Evolutionary conservation across 2,113 vertebrate genomes (phyloP).

Genomic region (Haliaeetus leucogaster): DNA sequence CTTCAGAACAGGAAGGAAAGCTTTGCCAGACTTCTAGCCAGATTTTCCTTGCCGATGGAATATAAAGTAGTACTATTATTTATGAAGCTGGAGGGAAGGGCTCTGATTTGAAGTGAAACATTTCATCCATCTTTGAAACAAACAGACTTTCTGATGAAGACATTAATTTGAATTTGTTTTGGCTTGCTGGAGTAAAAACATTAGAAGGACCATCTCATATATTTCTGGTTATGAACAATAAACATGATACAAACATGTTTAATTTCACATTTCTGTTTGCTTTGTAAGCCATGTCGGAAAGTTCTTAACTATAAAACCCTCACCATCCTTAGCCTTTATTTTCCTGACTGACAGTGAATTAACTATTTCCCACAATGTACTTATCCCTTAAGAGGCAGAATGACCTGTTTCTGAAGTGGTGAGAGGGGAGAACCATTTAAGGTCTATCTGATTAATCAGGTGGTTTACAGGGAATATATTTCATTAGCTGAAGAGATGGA

Average conservation of each 20-base stretch:
- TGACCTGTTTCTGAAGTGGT: neutral
- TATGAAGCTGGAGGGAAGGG: neutral
- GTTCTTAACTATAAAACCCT: neutral
- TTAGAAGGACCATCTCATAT: neutral
- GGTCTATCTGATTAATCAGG: neutral
- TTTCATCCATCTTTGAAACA: neutral
- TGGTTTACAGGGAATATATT: neutral
- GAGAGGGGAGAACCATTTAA: neutral
- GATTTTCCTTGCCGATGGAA: neutral
- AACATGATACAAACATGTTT: neutral
- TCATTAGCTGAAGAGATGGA: neutral
- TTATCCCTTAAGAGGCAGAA: neutral
- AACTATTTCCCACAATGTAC: neutral
- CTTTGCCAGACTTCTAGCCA: neutral
- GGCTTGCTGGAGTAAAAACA: neutral
- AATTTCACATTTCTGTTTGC: neutral
- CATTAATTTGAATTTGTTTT: neutral
- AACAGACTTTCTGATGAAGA: neutral
- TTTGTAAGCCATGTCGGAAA: neutral
- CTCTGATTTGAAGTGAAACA: neutral
- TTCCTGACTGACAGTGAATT: neutral
- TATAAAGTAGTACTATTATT: neutral
- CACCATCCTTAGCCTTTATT: neutral
- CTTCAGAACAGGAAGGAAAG: neutral
- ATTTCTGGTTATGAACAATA: neutral